These are phyloP conservation scores for Torymus texanus DNA, from an alignment of 2,888 invertebrate species.

Conservation along the genomic window DNA sequence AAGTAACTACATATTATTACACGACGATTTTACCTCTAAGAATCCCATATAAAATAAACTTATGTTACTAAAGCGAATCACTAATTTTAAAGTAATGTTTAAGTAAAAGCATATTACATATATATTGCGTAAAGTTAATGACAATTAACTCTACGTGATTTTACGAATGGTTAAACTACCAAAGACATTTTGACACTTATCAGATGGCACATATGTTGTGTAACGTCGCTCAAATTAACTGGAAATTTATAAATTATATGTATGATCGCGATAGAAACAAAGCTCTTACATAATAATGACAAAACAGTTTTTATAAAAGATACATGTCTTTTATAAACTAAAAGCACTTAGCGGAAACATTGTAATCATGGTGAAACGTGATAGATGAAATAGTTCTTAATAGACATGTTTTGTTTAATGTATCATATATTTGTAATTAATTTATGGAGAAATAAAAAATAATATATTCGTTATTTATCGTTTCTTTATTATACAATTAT, in stretches of 20 bases:
- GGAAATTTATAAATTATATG: constrained; percentile 39
- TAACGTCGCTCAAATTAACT: constrained; percentile 39
- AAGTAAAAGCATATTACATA: constrained; percentile 25
- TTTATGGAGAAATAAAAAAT: constrained; percentile 68
- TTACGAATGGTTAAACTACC: constrained; percentile 44
- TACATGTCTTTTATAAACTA: constrained; percentile 47
- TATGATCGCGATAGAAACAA: constrained; percentile 22
- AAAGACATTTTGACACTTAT: constrained; percentile 45
- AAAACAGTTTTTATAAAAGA: constrained; percentile 51
- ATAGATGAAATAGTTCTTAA: constrained; percentile 64
- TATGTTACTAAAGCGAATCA: constrained; percentile 27
- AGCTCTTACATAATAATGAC: constrained; percentile 31
- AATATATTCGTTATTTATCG: constrained; percentile 66
- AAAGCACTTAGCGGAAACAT: constrained; percentile 59
- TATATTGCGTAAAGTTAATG: constrained; percentile 38
- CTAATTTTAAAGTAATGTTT: constrained; percentile 49
- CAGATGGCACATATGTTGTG: constrained; percentile 29
- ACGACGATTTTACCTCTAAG: constrained; percentile 24
- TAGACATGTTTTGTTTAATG: constrained; percentile 66
- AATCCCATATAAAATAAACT: constrained; percentile 28
- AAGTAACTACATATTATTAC: constrained; percentile 33
- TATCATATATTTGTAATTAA: constrained; percentile 69
- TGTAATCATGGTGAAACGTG: constrained; percentile 63
- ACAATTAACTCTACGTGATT: constrained; percentile 26
- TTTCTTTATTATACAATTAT: constrained; percentile 35